These are phyloP conservation scores for Phengaris arion DNA, from an alignment of 2,888 invertebrate species.

Conservation along the genomic window DNA sequence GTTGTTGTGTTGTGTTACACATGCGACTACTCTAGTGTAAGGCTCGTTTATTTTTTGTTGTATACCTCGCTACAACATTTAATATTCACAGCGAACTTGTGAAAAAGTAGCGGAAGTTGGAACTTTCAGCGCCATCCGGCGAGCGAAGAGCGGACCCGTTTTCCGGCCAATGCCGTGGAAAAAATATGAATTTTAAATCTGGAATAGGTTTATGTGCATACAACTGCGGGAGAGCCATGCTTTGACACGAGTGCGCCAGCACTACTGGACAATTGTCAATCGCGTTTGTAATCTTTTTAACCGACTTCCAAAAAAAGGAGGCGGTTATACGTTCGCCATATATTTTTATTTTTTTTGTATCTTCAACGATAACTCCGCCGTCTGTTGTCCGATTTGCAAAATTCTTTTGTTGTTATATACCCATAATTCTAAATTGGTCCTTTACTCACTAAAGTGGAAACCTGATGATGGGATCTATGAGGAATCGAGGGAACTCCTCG, in stretches of 20 bases:
- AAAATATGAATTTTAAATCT: conserved; percentile 1
- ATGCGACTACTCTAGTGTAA: background rate
- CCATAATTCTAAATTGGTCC: no score
- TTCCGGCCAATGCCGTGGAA: background rate
- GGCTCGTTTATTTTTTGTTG: background rate
- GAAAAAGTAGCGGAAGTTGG: conserved; percentile 12
- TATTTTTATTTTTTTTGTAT: no score
- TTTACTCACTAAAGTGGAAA: no score
- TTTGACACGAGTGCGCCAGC: background rate
- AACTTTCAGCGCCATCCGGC: conserved; percentile 17
- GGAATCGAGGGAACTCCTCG: no score
- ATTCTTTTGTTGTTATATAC: no score
- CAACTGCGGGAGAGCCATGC: background rate
- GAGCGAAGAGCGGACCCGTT: background rate
- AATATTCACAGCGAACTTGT: background rate
- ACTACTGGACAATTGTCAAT: background rate
- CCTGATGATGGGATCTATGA: no score
- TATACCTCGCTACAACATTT: background rate
- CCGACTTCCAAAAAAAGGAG: no score
- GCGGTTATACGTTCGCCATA: no score
- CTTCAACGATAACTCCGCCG: no score
- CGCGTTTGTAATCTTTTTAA: no score
- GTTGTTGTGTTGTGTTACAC: background rate
- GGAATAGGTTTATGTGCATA: background rate
- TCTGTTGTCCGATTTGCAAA: no score